phyloP scores from a whole-genome alignment of 2,888 invertebrate species.

The Trachelus troglodyta region DNA sequence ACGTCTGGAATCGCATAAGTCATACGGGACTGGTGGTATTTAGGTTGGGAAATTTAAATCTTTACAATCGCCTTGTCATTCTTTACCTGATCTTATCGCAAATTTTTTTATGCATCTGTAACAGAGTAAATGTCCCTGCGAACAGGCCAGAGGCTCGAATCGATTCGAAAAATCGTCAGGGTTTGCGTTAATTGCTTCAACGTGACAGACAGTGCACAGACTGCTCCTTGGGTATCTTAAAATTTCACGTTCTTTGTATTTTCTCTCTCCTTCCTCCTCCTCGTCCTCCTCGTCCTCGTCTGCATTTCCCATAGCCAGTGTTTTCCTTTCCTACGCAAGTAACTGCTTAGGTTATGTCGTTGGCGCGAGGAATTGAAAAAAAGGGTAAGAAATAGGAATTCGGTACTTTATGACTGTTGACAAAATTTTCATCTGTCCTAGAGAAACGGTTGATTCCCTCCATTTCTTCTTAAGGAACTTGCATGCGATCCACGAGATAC shows the following conservation, averaged over 20 bases:
- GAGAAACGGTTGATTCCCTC: not conserved
- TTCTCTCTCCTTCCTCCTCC: conserved; percentile 18
- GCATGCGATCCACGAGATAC: not conserved
- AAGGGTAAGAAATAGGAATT: not conserved
- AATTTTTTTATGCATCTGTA: conserved; percentile 49
- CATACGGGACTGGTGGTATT: not conserved
- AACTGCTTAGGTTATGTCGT: not conserved
- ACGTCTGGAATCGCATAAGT: conserved; percentile 29
- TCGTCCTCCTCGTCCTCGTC: conserved; percentile 31
- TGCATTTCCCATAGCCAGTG: conserved; percentile 10
- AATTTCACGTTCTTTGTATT: not conserved
- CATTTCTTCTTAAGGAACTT: not conserved
- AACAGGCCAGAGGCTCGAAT: conserved; percentile 33
- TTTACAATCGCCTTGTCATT: not conserved
- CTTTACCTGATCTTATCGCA: conserved; percentile 47
- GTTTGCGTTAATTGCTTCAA: not conserved
- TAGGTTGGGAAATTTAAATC: not conserved
- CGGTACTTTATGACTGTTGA: not conserved
- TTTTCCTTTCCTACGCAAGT: conserved; percentile 7
- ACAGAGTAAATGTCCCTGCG: conserved; percentile 52
- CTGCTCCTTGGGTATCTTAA: not conserved
- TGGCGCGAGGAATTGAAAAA: not conserved
- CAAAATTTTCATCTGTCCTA: not conserved
- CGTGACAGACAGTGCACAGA: not conserved
- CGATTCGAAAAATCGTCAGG: not conserved